Base-by-base conservation (phyloP, 2,113 vertebrate species). In the Macaca mulatta region DNA sequence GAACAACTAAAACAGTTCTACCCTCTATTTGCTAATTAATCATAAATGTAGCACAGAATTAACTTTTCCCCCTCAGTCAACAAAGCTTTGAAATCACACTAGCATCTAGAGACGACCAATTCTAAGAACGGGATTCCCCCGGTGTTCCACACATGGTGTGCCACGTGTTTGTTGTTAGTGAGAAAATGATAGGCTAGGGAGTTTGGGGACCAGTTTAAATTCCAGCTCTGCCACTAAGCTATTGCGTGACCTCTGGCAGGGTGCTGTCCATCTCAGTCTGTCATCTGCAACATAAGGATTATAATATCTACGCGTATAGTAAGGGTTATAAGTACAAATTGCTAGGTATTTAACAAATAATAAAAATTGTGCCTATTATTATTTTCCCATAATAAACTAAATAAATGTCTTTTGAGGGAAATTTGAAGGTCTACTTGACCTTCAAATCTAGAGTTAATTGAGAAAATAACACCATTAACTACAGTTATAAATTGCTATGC, bases 401-500 rank as follows among this genome's bases (percentile, higher is more conserved):
- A 38, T 84, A 55, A 90, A 4, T 45, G n/a, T 40, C 40, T 13
- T 82, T 72, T 72, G 48, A 38, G 35, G 7, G 8, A 92, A 88
- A 38, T 93, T 86, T 64, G 61, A 64, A 32, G 61, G 25, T 89
- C 61, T 8, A 93, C 27, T 64, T 74, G 22, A n/a, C 59, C 40
- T 82, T 83, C 48, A 93, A 77, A 78, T 79, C 30, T 74, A 1
- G 23, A 67, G 72, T 88, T 79, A 78, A 35, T 32, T 77, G 4
- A 72, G 64, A 90, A 96, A 89, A 78, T 84, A 72, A 64, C 77
- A 50, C 48, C 30, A 48, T 83, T 96, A 69, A 61, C 64, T 74
- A 55, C 40, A 88, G 32, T 69, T 67, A 96, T 50, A 59, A 85
- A 43, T 74, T 89, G 87, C 43, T 35, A 43, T 20, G 5, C 78